These are phyloP conservation scores for Oncorhynchus masou DNA, from an alignment of 2,113 vertebrate species.

Conservation along the genomic window DNA sequence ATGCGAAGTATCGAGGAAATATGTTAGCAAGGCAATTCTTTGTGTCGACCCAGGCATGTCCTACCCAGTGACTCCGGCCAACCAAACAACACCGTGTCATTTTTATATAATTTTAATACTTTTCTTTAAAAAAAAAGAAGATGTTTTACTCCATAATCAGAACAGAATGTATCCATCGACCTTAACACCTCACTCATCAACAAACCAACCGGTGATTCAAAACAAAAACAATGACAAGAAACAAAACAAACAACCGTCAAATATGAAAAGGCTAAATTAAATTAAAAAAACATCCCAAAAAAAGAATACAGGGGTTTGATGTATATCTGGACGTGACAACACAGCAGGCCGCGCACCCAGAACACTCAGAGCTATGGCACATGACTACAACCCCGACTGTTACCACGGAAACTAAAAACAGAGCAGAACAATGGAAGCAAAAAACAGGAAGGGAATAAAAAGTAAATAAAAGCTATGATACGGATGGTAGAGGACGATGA, in stretches of 20 bases:
- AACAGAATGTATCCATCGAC: conserved; percentile 68
- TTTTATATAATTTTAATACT: conserved; percentile 71
- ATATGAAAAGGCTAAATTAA: conserved; percentile 44
- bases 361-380: conserved; percentile 50
- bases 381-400: conserved; percentile 42
- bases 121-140: conserved; percentile 62
- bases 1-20: too few relatives aligned
- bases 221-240: conserved; percentile 39
- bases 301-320: conserved; percentile 28
- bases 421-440: conserved; percentile 19
- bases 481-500: conserved; percentile 26
- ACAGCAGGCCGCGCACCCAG: conserved; percentile 3
- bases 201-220: conserved; percentile 64
- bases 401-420: conserved; percentile 35
- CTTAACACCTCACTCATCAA: conserved; percentile 65
- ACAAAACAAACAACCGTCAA: conserved; percentile 41
- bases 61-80: not conserved
- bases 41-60: too few relatives aligned
- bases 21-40: too few relatives aligned
- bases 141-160: conserved; percentile 60
- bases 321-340: conserved; percentile 36
- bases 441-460: not conserved
- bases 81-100: not conserved
- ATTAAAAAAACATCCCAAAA: conserved; percentile 28
- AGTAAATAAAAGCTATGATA: conserved; percentile 19